Evolutionary conservation across 2,797 vertebrate genomes (phyloP), one percentile per base, ranked within the genome.

Genomic region (Brachyalestes nurse): DNA sequence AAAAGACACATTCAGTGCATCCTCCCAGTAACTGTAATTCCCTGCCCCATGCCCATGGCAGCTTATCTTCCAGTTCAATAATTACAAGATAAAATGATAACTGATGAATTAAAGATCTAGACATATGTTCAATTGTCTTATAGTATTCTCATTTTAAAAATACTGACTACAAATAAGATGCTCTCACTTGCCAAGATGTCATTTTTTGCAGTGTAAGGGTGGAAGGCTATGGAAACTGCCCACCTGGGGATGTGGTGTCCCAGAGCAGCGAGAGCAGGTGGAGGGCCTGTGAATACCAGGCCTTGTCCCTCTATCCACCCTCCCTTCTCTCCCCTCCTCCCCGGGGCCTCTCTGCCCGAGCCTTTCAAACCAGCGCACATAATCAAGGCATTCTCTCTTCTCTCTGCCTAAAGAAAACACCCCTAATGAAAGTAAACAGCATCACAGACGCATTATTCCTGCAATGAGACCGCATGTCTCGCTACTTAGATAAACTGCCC

Each of bases 191-290:
- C 19, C 38, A 67, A 45, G 65, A 42, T 45, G 65, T 67, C 65
- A 45, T 67, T 67, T 66, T 34, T n/a, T 65, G 25, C 25, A 40
- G 17, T 65, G 17, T 42, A 72, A 77, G 74, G n/a, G 17, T 23
- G 78, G 21, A 28, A 42, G 28, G 40, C 58, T 53, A 14, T 64
- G 47, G 42, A 67, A 82, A 71, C 74, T 72, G 49, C 72, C 81
- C 83, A 85, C 82, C 82, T 86, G 80, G 79, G 71, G 51, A 69
- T 79, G 73, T 80, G 79, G 79, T 82, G 72, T 77, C 78, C 88
- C 82, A 66, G 84, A 86, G 88, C 84, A 83, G 61, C 83, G 79
- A 87, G 87, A 90, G 93, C 93, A 94, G 94, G 93, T 95, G 93
- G 88, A 92, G 38, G 84, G 78, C 17, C 82, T 90, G 92, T 95